These are phyloP conservation scores for Stenurella melanura DNA, from an alignment of 2,888 invertebrate genomes.

Conservation along the genomic window DNA sequence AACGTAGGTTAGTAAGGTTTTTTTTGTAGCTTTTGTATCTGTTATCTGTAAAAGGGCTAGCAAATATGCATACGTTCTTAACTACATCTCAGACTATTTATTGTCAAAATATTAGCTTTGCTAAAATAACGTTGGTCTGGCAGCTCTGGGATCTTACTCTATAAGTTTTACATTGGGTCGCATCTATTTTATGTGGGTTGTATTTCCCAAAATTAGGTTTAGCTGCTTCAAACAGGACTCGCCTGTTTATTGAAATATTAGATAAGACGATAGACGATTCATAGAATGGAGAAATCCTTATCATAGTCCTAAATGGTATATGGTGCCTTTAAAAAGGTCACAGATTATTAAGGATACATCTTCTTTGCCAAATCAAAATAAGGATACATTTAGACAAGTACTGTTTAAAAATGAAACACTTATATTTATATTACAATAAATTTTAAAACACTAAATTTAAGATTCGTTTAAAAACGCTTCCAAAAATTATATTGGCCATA, in stretches of 20 bases:
- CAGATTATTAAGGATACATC: not conserved
- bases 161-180: not conserved
- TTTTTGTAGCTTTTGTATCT: no score
- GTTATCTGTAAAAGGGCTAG: no score
- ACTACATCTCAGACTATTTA: no score
- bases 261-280: not conserved
- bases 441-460: not conserved
- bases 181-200: not conserved
- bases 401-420: not conserved
- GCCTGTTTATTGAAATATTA: not conserved
- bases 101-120: no score
- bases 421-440: slow-evolving; percentile 22
- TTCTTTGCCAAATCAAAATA: not conserved
- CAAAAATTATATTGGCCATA: slow-evolving; percentile 48
- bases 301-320: not conserved
- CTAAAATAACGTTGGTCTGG: no score
- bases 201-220: not conserved
- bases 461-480: slow-evolving; percentile 19
- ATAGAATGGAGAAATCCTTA: not conserved
- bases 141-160: no score
- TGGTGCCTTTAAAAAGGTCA: not conserved
- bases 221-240: not conserved
- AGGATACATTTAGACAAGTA: not conserved
- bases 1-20: no score
- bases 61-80: no score